phyloP scores from a whole-genome alignment of 2,888 invertebrate genomes.

The Eilema sororculum region DNA sequence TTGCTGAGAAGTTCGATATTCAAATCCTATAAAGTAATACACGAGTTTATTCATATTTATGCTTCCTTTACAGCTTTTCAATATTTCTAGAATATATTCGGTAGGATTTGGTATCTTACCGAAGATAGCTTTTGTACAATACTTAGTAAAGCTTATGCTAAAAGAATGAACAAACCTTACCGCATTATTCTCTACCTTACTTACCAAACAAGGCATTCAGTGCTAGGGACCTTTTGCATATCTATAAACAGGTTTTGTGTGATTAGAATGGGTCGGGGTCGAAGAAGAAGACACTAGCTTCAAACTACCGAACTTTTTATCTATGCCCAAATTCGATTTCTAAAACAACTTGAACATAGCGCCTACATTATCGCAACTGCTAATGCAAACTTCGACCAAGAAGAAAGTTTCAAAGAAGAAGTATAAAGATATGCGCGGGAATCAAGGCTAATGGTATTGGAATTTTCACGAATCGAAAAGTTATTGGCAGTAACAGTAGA shows the following conservation, averaged over 20 bases:
- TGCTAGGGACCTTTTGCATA: constrained; percentile 62
- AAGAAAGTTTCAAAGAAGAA: constrained; percentile 81
- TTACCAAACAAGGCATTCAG: constrained; percentile 66
- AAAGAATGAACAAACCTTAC: constrained; percentile 40
- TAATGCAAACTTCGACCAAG: constrained; percentile 84
- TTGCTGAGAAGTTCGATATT: background rate
- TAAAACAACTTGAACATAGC: constrained; percentile 83
- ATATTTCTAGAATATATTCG: constrained; percentile 16
- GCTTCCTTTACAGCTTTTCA: background rate
- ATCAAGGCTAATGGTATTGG: constrained; percentile 80
- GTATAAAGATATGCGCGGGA: constrained; percentile 81
- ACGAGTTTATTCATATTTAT: background rate
- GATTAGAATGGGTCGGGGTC: constrained; percentile 73
- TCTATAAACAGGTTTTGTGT: constrained; percentile 71
- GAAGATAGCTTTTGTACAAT: constrained; percentile 15
- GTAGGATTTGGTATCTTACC: background rate
- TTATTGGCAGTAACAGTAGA: constrained; percentile 66
- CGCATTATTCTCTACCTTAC: constrained; percentile 56
- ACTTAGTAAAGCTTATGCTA: constrained; percentile 53
- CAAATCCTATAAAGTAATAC: constrained; percentile 56
- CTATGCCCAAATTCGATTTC: constrained; percentile 82
- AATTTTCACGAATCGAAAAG: constrained; percentile 85
- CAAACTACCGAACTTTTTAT: constrained; percentile 81
- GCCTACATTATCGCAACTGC: constrained; percentile 84
- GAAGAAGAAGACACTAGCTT: constrained; percentile 82